These are phyloP conservation scores for Agrilus biguttatus DNA, from an alignment of 2,888 invertebrate species.

Conservation along the genomic window DNA sequence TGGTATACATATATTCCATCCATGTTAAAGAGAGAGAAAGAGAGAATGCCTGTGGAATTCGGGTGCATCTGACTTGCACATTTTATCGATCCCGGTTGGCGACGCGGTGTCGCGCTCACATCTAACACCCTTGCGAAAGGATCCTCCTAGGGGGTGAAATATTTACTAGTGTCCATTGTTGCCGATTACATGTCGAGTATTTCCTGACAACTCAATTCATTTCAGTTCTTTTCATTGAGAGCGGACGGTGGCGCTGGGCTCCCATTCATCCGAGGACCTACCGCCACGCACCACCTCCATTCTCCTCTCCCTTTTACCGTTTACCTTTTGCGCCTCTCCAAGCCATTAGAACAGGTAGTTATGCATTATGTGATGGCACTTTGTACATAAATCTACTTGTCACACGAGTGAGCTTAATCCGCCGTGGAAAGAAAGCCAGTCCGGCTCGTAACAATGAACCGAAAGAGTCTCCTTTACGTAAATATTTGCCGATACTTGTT, in stretches of 20 bases:
- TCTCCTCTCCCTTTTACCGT: neutral
- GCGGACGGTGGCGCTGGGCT: slow-evolving; percentile 35
- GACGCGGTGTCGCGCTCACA: slow-evolving; percentile 6
- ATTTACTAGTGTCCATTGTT: slow-evolving; percentile 25
- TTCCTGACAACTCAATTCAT: slow-evolving; percentile 28
- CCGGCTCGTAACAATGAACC: slow-evolving; percentile 5
- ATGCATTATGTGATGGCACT: slow-evolving; percentile 15
- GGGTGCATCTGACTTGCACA: slow-evolving; percentile 4
- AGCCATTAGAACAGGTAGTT: slow-evolving; percentile 15
- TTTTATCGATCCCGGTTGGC: slow-evolving; percentile 12
- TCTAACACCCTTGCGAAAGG: slow-evolving; percentile 3
- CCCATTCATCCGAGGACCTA: slow-evolving; percentile 42
- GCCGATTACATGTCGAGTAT: slow-evolving; percentile 21
- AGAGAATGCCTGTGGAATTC: no score
- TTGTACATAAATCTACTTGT: slow-evolving; percentile 31
- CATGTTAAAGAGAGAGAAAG: no score
- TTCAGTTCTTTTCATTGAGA: slow-evolving; percentile 19
- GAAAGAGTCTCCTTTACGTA: slow-evolving; percentile 23
- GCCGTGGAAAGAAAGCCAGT: slow-evolving; percentile 18
- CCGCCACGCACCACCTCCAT: slow-evolving; percentile 34
- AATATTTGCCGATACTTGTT: slow-evolving; percentile 30
- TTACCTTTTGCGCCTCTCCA: no score
- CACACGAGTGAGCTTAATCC: slow-evolving; percentile 26
- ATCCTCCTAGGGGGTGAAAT: slow-evolving; percentile 18
- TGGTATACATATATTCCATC: no score